phyloP scores from a whole-genome alignment of 2,888 invertebrate species.

The Phyllotreta striolata region DNA sequence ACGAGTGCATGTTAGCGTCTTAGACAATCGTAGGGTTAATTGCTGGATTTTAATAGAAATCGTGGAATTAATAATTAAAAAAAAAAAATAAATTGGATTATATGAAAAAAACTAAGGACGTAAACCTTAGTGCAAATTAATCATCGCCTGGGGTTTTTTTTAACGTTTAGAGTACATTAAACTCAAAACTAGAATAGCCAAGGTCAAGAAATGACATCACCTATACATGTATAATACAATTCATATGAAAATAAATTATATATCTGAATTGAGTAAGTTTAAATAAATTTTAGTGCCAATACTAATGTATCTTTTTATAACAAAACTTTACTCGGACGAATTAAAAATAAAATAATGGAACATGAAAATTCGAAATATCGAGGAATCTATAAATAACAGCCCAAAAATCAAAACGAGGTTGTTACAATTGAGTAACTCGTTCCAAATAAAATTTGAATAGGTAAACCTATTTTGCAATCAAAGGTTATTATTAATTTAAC shows the following conservation, averaged over 20 bases:
- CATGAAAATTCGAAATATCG: background rate
- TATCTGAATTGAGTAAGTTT: too few species aligned
- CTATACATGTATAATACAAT: background rate
- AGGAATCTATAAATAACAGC: slow-evolving; percentile 19
- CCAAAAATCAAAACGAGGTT: slow-evolving; percentile 16
- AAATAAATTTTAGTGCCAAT: too few species aligned
- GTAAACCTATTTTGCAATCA: background rate
- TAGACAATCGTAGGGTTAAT: background rate
- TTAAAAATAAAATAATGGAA: too few species aligned
- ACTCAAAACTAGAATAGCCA: slow-evolving; percentile 19
- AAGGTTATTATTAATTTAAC: too few species aligned
- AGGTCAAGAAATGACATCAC: slow-evolving; percentile 26
- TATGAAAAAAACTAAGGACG: background rate
- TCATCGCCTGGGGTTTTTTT: slow-evolving; percentile 8
- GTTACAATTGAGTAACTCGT: slow-evolving; percentile 16
- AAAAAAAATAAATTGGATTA: background rate
- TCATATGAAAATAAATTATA: too few species aligned
- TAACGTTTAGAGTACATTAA: slow-evolving; percentile 23
- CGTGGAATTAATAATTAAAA: too few species aligned
- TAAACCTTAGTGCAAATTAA: slow-evolving; percentile 1
- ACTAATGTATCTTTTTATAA: too few species aligned
- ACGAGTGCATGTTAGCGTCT: background rate
- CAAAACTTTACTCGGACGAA: too few species aligned
- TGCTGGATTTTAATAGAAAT: too few species aligned
- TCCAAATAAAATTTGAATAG: slow-evolving; percentile 5